Base-by-base conservation (phyloP, 2,113 vertebrate species). In the Podarcis cretensis region DNA sequence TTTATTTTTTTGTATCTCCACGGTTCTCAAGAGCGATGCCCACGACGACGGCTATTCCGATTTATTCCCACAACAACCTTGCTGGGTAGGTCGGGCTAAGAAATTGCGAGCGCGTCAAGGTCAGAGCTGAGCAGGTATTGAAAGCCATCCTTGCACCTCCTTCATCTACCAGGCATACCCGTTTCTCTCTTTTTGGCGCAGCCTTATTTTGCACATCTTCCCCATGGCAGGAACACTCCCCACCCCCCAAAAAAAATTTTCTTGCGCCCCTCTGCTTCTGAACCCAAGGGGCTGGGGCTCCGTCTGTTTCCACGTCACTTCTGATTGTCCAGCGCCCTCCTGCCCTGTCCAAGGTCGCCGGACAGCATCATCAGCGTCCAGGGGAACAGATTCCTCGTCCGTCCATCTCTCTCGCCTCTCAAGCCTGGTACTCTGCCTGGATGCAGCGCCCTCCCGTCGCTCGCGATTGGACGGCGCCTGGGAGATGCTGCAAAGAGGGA, bases 401-500 rank as follows among this genome's bases (percentile, higher is more conserved):
- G n/a, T 4, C 74, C 73, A 20, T 21, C 78, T 35, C 9, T n/a
- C 27, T 20, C 5, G 48, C 6, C 74, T n/a, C 32, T 27, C 9
- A 8, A 20, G 4, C 25, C 78, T 25, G 25, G 32, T 57, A 14
- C 87, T 89, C 87, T 89, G 87, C 79, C 87, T 84, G 87, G 87
- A n/a, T 89, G 87, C 87, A 81, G 77, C 32, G 27, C 21, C 81
- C 32, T 20, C 21, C 81, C 7, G 80, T 21, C 21, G 89, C 78
- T 13, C 57, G 78, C 76, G 78, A 90, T 86, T 90, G 89, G 89
- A 21, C 73, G 2, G 48, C 14, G 6, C 71, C 71, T 12, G 12
- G 37, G 59, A 48, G 89, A 77, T 83, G 89, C 84, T 83, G 79
- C 79, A 40, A n/a, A 81, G 32, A 83, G 84, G 84, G 81, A 2